Evolutionary conservation across 2,888 invertebrate species (phyloP), one percentile per base, ranked within the genome.

Genomic region (Ferrisia virgata): DNA sequence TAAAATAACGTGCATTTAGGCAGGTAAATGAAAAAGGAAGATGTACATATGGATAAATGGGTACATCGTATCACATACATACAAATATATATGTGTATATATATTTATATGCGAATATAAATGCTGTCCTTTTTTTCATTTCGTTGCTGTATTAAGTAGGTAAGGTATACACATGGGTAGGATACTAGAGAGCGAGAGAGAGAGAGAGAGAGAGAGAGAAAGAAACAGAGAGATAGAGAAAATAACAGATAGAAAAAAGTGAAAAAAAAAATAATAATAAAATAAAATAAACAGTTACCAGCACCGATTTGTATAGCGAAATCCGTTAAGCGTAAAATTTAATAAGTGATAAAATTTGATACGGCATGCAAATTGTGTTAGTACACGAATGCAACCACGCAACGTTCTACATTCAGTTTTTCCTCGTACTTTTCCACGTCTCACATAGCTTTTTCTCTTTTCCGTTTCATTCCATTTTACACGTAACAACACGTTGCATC

Each of bases 351-450:
- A 81, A 47, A 81, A 81, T 58, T 81, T 25, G 53, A 81, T 53
- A 53, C 53, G 58, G 58, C 81, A 81, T 81, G 81, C 81, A 81
- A 81, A 81, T 47, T 58, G 80, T 80, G 81, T 81, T 81, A 81
- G 81, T 76, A 76, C 72, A 76, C 72, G 72, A 76, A 36, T 81
- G 81, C 43, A 64, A 64, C 64, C 64, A 64, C 64, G 64, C 64
- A 64, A 64, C 64, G 64, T n/a, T 64, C 64, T 8, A 22, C 53
- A 53, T 53, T 28, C 64, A 28, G 64, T 28, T 28, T 58, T 58
- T 64, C 15, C 64, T 64, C 28, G 28, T 15, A 15, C 64, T 76
- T 76, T 76, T 76, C 72, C 72, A 9, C 33, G 18, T 36, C 15
- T n/a, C 18, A 18, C 31, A 33, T 72, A 31, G 43, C 2, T 72